Percentiles rank a stretch among this genome's conserved stretches.
These are phyloP conservation scores for Alligator sinensis DNA, from an alignment of 2,113 vertebrate species.

Conservation along the genomic window DNA sequence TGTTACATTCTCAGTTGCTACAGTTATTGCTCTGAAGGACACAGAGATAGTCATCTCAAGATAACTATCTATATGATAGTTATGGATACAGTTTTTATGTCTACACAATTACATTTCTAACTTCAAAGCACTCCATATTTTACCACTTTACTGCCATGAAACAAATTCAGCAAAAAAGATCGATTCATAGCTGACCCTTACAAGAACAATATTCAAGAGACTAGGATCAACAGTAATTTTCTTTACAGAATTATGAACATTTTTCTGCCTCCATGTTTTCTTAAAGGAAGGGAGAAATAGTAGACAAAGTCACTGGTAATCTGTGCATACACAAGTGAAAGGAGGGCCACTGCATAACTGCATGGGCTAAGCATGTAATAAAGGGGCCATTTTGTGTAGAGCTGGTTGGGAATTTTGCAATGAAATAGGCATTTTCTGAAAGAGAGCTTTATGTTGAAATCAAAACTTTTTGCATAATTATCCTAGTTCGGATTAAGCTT, in stretches of 20 bases:
- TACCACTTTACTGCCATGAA: constrained; percentile 60
- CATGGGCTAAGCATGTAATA: neutral
- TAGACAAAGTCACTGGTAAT: neutral
- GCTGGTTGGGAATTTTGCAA: neutral
- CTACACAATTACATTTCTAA: constrained; percentile 75
- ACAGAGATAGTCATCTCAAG: constrained; percentile 68
- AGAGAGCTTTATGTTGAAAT: neutral
- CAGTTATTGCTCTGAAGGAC: constrained; percentile 74
- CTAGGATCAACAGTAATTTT: constrained; percentile 73
- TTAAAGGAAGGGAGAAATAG: constrained; percentile 32
- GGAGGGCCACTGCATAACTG: neutral
- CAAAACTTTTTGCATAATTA: neutral
- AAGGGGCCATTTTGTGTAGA: neutral
- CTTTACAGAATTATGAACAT: constrained; percentile 74
- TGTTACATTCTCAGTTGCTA: constrained; percentile 70
- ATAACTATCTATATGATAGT: constrained; percentile 58
- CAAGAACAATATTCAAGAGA: constrained; percentile 66
- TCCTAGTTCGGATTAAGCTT: neutral
- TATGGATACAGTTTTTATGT: constrained; percentile 74
- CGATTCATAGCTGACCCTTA: constrained; percentile 68
- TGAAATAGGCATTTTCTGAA: too few species aligned
- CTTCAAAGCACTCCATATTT: constrained; percentile 67
- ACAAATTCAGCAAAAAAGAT: constrained; percentile 61
- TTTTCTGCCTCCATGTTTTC: constrained; percentile 62
- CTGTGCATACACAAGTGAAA: neutral